Conservation (phyloP, 2,888 invertebrate species). For the Metalampra italica region DNA sequence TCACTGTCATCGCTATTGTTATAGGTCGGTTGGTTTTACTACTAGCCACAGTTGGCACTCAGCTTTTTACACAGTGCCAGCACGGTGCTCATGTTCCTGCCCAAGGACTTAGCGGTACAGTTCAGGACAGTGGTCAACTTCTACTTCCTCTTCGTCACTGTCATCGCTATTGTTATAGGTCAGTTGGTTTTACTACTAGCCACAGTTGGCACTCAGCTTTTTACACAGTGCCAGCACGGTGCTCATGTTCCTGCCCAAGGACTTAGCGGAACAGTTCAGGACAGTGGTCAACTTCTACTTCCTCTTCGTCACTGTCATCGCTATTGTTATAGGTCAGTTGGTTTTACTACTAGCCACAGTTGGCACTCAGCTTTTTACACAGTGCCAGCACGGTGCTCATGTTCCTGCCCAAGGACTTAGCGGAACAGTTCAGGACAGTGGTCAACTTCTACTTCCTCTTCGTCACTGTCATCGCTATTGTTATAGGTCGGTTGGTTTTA, state of each 20-base stretch:
- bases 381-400: slow-evolving; percentile 80
- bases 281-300: slow-evolving; percentile 92
- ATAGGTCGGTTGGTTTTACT: slow-evolving; percentile 67
- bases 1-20: slow-evolving; percentile 83
- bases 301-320: slow-evolving; percentile 84
- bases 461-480: slow-evolving; percentile 83
- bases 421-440: slow-evolving; percentile 89
- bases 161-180: slow-evolving; percentile 83
- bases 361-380: neutral
- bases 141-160: slow-evolving; percentile 87
- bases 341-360: too few species aligned
- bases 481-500: slow-evolving; percentile 72
- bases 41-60: too few species aligned
- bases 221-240: slow-evolving; percentile 60
- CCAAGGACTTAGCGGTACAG: slow-evolving; percentile 90
- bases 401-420: slow-evolving; percentile 89
- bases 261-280: slow-evolving; percentile 89
- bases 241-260: slow-evolving; percentile 89
- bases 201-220: neutral
- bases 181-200: slow-evolving; percentile 25
- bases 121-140: slow-evolving; percentile 91
- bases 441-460: slow-evolving; percentile 92
- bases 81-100: slow-evolving; percentile 86
- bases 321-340: slow-evolving; percentile 79
- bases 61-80: neutral